Evolutionary conservation across 2,888 invertebrate genomes (phyloP).

Genomic region (Euzophera pinguis): DNA sequence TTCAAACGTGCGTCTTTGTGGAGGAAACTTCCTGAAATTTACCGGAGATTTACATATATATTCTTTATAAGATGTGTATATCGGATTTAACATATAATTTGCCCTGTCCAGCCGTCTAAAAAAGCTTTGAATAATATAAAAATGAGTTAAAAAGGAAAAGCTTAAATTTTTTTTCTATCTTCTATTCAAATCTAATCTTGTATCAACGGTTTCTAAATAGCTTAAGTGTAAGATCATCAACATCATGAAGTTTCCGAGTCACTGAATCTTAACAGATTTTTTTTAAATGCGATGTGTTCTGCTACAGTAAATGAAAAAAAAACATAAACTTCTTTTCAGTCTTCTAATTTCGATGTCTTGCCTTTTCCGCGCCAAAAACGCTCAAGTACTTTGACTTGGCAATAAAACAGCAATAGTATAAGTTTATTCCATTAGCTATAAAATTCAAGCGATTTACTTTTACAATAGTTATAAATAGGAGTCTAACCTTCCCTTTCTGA

Average conservation of each 20-base stretch:
- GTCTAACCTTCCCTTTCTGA: not conserved
- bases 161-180: too few relatives aligned
- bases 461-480: slow-evolving; percentile 6
- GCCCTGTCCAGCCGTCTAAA: slow-evolving; percentile 30
- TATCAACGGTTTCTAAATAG: too few relatives aligned
- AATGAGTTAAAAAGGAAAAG: too few relatives aligned
- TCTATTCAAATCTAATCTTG: too few relatives aligned
- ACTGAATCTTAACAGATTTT: too few relatives aligned
- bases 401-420: slow-evolving; percentile 5
- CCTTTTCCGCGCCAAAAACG: not conserved
- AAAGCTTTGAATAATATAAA: too few relatives aligned
- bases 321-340: not conserved
- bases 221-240: too few relatives aligned
- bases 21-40: too few relatives aligned
- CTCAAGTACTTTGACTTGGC: not conserved
- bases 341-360: not conserved
- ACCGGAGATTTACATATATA: not conserved
- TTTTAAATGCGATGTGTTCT: too few relatives aligned
- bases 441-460: slow-evolving; percentile 8
- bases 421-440: slow-evolving; percentile 10
- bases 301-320: not conserved
- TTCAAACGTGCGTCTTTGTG: too few relatives aligned
- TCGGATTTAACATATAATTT: not conserved
- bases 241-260: too few relatives aligned
- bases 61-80: not conserved